Base-by-base conservation (phyloP, 2,797 vertebrate species). In the Labeo calbasu region DNA sequence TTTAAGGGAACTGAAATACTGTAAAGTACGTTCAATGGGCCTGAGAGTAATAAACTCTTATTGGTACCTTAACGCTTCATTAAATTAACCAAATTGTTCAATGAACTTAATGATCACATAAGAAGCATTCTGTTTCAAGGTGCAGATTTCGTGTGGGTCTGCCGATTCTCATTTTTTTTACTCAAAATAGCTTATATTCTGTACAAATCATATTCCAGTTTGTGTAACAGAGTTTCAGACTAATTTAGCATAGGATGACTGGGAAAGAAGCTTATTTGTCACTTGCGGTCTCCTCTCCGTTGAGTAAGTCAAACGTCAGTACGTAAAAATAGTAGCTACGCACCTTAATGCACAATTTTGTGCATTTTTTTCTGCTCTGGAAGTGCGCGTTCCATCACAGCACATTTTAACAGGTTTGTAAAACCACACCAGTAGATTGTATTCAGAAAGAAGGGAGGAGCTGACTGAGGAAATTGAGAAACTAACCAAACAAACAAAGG, bases 161-260 rank as follows among this genome's bases (percentile, higher is more conserved):
- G 7, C 7, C 2, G 3, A 32, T 78, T 78, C 28, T 50, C 23
- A 21, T 55, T 25, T 23, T 83, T 87, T 88, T 91, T 89, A 88
- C 85, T 91, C 84, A 93, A 91, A 94, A 93, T 95, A 95, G 94
- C 95, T 96, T 96, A 95, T 94, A 90, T 90, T 92, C 93, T 93
- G 93, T 94, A 94, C 92, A 94, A 94, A 94, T 94, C 91, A 92
- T 92, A 94, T 91, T 91, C 91, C 88, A 91, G 91, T 91, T 90
- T 88, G 89, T 61, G 68, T 53, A 25, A 77, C 51, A 89, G 84
- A 90, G 77, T 86, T 87, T 83, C 86, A 79, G 76, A 85, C 70
- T 83, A 85, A 59, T 84, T 87, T 70, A 40, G 82, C 78, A 84
- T 84, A 81, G 46, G 43, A 77, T 75, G 71, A 88, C 88, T 85